A percentile compares a stretch with the other conserved stretches of the same genome.
Evolutionary conservation across 2,113 vertebrate species (phyloP).

Genomic region (Trochalopteron elliotii): DNA sequence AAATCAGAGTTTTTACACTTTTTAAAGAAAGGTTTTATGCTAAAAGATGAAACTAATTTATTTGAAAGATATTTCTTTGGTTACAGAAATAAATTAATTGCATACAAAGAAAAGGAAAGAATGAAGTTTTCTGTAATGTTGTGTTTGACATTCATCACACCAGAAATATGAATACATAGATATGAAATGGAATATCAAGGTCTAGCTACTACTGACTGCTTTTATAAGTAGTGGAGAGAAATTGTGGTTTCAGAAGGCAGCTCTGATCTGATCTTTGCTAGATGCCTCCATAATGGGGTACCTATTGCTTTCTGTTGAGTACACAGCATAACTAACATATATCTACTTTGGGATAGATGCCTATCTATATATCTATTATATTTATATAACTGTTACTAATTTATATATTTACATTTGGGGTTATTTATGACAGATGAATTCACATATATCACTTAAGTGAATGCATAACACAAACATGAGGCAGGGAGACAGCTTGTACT

Average conservation of each 20-base stretch:
- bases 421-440: not conserved
- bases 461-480: not conserved
- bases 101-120: not conserved
- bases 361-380: not conserved
- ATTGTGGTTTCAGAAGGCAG: not conserved
- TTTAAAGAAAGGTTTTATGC: not conserved
- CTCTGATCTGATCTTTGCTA: not conserved
- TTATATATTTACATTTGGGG: not conserved
- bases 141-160: not conserved
- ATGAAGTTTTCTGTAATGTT: not conserved
- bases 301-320: not conserved
- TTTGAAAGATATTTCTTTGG: not conserved
- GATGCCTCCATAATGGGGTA: not conserved
- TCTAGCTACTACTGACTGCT: not conserved
- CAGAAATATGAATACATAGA: not conserved
- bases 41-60: not conserved
- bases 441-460: not conserved
- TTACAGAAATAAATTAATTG: not conserved
- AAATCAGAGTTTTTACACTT: not conserved
- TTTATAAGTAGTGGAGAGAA: not conserved
- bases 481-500: not conserved
- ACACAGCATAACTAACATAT: not conserved
- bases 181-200: not conserved
- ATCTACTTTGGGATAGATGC: not conserved
- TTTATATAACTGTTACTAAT: not conserved